Evolutionary conservation across 1,140 invertebrate genomes (phyloP).

Genomic region (Drosophila kikkawai): DNA sequence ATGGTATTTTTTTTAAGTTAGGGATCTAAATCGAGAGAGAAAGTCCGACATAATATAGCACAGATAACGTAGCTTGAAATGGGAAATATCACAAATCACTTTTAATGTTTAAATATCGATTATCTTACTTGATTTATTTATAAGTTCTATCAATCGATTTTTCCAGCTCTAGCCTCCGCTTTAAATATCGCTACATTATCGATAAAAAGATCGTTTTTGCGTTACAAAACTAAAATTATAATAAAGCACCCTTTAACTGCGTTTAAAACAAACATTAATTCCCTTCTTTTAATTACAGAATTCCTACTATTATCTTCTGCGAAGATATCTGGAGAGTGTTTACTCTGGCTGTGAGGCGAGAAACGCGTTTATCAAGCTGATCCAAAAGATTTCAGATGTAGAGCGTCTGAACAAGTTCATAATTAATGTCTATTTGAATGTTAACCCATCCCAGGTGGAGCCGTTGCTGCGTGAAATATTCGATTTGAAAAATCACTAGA

Average conservation of each 20-base stretch:
- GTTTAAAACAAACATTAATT: neutral
- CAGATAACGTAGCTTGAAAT: too few species aligned
- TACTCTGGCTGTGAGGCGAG: constrained; percentile 94
- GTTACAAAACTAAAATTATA: too few species aligned
- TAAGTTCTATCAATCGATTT: too few species aligned
- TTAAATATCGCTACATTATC: too few species aligned
- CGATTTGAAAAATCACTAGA: constrained; percentile 90
- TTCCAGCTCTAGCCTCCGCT: too few species aligned
- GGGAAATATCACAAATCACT: too few species aligned
- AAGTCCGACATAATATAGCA: too few species aligned
- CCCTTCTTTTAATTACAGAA: constrained; percentile 87
- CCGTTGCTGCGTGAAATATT: constrained; percentile 97
- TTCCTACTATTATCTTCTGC: constrained; percentile 94
- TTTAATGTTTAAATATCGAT: too few species aligned
- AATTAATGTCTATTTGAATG: constrained; percentile 94
- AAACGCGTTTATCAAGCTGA: constrained; percentile 93
- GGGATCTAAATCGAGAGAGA: too few species aligned
- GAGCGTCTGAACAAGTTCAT: constrained; percentile 92
- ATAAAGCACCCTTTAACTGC: too few species aligned
- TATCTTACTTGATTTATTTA: too few species aligned
- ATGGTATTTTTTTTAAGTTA: neutral
- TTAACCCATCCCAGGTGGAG: constrained; percentile 95
- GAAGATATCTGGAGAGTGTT: constrained; percentile 93
- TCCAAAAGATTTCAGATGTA: constrained; percentile 94
- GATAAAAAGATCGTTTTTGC: too few species aligned